A percentile compares a stretch with the other conserved stretches of the same genome.
Evolutionary conservation across 2,888 invertebrate genomes (phyloP).

Genomic region (Drosophila imparisetae): DNA sequence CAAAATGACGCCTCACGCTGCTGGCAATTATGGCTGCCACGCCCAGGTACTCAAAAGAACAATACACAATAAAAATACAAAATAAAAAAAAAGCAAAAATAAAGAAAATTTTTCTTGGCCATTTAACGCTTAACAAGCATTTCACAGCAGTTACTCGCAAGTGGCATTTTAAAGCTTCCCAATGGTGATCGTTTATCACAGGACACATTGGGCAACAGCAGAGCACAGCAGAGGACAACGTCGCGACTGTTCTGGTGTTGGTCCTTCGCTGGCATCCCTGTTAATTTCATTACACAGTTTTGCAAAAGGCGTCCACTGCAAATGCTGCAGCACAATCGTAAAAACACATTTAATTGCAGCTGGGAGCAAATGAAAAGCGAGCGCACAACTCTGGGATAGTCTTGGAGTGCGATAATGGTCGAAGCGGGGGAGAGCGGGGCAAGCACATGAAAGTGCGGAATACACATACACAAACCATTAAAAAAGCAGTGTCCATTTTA

Average conservation of each 20-base stretch:
- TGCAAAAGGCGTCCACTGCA: conserved; percentile 40
- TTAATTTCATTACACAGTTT: conserved; percentile 66
- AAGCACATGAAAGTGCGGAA: background rate
- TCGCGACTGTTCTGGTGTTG: conserved; percentile 25
- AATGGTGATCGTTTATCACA: conserved; percentile 73
- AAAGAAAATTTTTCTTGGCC: conserved; percentile 59
- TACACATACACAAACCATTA: conserved; percentile 50
- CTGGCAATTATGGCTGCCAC: conserved; percentile 59
- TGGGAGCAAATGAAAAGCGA: conserved; percentile 65
- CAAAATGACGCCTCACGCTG: conserved; percentile 55
- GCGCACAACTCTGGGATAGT: conserved; percentile 24
- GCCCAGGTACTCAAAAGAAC: conserved; percentile 39
- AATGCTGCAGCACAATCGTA: conserved; percentile 77
- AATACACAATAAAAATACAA: background rate
- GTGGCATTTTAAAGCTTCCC: conserved; percentile 75
- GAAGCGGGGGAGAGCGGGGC: background rate
- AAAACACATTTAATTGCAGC: conserved; percentile 79
- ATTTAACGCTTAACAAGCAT: conserved; percentile 73
- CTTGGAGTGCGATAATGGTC: conserved; percentile 16
- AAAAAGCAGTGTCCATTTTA: conserved; percentile 72
- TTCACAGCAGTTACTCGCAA: conserved; percentile 72
- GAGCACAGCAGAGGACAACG: conserved; percentile 14
- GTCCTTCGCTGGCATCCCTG: conserved; percentile 35
- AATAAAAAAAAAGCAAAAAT: background rate
- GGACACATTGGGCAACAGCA: conserved; percentile 7